Conservation (phyloP, 2,113 vertebrate species). For the Ginglymostoma cirratum region DNA sequence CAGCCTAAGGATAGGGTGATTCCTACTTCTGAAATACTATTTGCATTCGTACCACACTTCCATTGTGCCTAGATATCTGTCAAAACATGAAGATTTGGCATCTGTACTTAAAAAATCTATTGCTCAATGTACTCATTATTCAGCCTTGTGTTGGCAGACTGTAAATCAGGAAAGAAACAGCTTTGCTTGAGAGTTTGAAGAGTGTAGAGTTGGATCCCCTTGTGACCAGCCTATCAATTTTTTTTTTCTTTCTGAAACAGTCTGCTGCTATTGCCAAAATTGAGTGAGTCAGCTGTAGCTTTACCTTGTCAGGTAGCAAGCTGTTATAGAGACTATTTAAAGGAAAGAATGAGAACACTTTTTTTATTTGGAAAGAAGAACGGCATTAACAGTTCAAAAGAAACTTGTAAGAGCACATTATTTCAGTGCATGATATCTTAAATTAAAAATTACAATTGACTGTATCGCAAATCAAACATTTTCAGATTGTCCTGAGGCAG, state of each 20-base stretch:
- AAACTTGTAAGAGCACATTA: neutral
- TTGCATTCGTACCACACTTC: neutral
- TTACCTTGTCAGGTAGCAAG: neutral
- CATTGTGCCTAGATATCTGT: neutral
- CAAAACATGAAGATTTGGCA: neutral
- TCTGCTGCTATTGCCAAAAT: neutral
- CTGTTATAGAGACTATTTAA: neutral
- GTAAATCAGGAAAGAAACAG: neutral
- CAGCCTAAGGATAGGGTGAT: neutral
- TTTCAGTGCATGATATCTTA: neutral
- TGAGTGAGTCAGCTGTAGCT: too few relatives aligned
- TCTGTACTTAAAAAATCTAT: neutral
- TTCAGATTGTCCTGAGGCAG: neutral
- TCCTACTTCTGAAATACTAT: neutral
- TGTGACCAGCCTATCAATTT: neutral
- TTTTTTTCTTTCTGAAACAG: neutral
- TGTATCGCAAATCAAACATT: neutral
- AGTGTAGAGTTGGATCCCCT: neutral
- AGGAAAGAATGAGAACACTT: neutral
- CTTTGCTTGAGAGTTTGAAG: neutral
- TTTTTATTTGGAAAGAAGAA: too few relatives aligned
- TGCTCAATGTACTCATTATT: neutral
- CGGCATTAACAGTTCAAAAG: neutral
- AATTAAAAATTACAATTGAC: neutral
- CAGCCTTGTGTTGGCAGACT: neutral